Conservation (phyloP, 1,140 invertebrate genomes). For the Globodera ellingtonae region DNA sequence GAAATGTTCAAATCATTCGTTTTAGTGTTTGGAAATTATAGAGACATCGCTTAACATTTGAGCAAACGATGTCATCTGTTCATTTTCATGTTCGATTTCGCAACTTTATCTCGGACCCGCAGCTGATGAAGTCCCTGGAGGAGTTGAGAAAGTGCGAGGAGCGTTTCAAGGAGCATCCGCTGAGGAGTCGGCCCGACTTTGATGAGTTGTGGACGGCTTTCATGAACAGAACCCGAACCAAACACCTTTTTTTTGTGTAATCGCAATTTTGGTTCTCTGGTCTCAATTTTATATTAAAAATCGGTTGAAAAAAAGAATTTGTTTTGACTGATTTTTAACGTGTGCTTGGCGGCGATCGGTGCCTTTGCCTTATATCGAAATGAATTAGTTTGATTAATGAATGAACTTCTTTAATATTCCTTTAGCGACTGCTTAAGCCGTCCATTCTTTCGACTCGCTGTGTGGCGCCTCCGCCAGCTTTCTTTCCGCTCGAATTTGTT, state of each 20-base stretch:
- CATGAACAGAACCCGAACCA: slow-evolving; percentile 67
- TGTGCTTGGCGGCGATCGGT: no score
- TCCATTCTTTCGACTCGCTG: background rate
- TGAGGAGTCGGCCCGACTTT: slow-evolving; percentile 73
- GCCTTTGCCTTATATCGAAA: no score
- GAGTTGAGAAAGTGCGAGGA: slow-evolving; percentile 80
- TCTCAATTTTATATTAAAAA: no score
- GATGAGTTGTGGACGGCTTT: slow-evolving; percentile 76
- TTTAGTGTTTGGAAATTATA: background rate
- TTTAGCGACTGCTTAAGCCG: background rate
- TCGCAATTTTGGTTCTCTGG: no score
- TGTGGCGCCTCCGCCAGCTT: background rate
- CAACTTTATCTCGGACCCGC: slow-evolving; percentile 76
- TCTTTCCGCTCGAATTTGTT: background rate
- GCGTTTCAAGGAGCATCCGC: slow-evolving; percentile 78
- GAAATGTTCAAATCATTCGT: background rate
- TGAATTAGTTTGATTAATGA: background rate
- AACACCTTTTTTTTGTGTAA: no score
- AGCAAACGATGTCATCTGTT: background rate
- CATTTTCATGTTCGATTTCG: slow-evolving; percentile 6
- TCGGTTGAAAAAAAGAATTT: no score
- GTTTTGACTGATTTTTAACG: no score
- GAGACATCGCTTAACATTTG: background rate
- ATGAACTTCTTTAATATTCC: background rate
- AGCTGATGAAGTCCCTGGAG: slow-evolving; percentile 75